Evolutionary conservation across 2,113 vertebrate genomes (phyloP), one percentile per base, ranked within the genome.

Genomic region (Phodopus roborovskii): DNA sequence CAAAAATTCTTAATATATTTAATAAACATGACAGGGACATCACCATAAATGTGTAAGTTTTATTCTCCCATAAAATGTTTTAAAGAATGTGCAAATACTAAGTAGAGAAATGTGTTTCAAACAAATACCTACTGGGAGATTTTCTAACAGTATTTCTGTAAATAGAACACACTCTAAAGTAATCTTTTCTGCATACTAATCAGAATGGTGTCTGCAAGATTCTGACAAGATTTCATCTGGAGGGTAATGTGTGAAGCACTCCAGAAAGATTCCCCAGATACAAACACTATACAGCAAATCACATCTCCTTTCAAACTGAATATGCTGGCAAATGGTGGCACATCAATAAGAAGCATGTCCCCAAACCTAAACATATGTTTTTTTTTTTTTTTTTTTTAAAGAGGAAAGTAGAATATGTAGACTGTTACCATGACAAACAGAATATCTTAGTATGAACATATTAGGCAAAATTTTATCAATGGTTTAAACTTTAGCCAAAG

Each of bases 111-210:
- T 85, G 7, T 94, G 45, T 91, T 79, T 95, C 77, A 91, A 84
- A 71, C n/a, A 82, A 68, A 94, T 75, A 78, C 48, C 79, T 75
- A 45, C 36, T 75, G 33, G 64, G 87, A 73, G 10, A 68, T 96
- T 96, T 91, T 84, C 50, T 45, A 93, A 89, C 74, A 82, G 17
- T 62, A 28, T 94, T 88, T 91, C 56, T 95, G 42, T 93, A 95
- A 91, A 78, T 73, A 85, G 64, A 88, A 39, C 17, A 66, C 33
- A 50, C 4, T 92, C 48, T 78, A 95, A 94, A 92, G 75, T 60
- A 92, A 42, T 60, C 26, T 6, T 81, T 93, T 95, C 60, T 42
- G 28, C 82, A 85, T 94, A 90, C 79, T 92, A 93, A 95, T 90
- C 70, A 93, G 74, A 92, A 94, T 78, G 91, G 4, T 39, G 10